Percentiles rank a stretch among this genome's conserved stretches.
phyloP scores from a whole-genome alignment of 2,797 vertebrate species.

The Hemitrygon akajei region DNA sequence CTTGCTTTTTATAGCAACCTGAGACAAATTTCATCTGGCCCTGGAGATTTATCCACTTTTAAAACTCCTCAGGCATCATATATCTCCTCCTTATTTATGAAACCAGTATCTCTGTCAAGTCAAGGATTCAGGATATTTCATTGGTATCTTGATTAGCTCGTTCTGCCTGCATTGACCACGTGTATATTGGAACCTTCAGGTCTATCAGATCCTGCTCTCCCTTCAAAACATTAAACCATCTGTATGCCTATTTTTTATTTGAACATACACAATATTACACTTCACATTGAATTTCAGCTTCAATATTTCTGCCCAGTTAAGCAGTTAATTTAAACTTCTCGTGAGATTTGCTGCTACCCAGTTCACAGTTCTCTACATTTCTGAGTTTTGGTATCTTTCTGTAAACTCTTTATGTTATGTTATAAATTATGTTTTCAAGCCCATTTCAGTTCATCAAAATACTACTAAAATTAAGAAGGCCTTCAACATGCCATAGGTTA shows the following conservation, averaged over 20 bases:
- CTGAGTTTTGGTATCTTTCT: not conserved
- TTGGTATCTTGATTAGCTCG: not conserved
- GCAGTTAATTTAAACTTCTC: not conserved
- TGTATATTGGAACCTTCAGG: not conserved
- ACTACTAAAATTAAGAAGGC: not conserved
- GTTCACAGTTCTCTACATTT: not conserved
- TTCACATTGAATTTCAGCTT: not conserved
- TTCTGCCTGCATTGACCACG: not conserved
- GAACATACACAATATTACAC: not conserved
- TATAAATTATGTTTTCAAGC: not conserved
- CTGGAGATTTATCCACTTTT: too few species aligned
- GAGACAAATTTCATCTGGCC: too few species aligned
- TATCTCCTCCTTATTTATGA: too few species aligned
- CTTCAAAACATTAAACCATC: not conserved
- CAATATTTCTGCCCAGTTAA: not conserved
- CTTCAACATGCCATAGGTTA: not conserved
- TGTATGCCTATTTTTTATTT: not conserved
- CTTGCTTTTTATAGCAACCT: too few species aligned
- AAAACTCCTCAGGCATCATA: too few species aligned
- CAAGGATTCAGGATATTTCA: not conserved
- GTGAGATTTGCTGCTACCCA: not conserved
- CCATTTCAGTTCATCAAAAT: not conserved
- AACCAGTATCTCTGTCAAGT: not conserved
- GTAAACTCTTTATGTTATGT: too few species aligned
- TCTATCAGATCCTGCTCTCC: not conserved